phyloP scores from a whole-genome alignment of 2,113 vertebrate genomes.

The Vulpes lagopus region DNA sequence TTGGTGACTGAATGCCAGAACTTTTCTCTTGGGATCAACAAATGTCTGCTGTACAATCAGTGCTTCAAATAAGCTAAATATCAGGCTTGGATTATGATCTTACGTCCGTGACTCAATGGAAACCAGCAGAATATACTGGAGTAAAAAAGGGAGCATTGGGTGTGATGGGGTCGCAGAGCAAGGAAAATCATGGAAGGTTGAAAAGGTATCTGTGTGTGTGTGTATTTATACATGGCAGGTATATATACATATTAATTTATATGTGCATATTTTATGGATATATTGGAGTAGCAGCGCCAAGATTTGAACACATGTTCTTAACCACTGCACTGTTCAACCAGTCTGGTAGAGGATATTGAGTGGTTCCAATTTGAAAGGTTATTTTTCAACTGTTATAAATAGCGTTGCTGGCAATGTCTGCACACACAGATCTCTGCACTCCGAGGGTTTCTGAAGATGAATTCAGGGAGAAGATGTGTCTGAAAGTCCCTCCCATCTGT shows the following conservation, averaged over 20 bases:
- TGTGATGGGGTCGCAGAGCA: background rate
- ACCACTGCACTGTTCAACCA: fast-evolving
- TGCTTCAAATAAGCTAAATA: background rate
- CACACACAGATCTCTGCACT: fast-evolving
- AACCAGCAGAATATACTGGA: background rate
- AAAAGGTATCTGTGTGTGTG: fast-evolving
- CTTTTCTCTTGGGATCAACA: background rate
- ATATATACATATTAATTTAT: background rate
- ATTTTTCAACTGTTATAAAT: background rate
- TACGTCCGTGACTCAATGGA: background rate
- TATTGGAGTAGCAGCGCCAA: background rate
- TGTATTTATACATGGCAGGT: fast-evolving
- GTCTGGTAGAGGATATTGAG: background rate
- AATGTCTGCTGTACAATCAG: background rate
- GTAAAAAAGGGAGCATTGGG: background rate
- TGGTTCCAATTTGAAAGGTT: background rate
- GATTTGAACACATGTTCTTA: background rate
- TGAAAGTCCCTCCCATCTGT: background rate
- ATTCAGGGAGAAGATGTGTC: background rate
- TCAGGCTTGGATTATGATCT: background rate
- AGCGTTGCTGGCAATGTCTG: background rate
- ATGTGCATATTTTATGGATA: too few species aligned
- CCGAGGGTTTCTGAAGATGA: background rate
- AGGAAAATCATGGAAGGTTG: background rate
- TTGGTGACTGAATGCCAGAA: background rate